These are phyloP conservation scores for Forbesichthys papilliferus DNA, from an alignment of 2,113 vertebrate genomes.

Conservation along the genomic window DNA sequence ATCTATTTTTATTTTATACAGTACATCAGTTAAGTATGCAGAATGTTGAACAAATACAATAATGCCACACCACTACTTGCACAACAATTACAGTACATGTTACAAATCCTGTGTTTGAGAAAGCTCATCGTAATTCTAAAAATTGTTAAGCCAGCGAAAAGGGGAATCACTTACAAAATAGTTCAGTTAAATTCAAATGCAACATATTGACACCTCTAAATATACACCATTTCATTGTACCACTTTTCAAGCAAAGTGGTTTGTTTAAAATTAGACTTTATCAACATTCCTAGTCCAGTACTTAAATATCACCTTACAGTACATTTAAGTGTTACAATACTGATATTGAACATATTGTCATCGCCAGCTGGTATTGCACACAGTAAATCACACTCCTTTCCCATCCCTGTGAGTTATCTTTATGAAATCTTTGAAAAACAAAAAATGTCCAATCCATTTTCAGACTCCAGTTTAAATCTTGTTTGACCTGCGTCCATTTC, in stretches of 20 bases:
- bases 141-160: conserved; percentile 46
- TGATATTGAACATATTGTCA: conserved; percentile 25
- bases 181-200: conserved; percentile 25
- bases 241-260: conserved; percentile 12
- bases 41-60: conserved; percentile 50
- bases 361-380: conserved; percentile 27
- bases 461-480: background rate
- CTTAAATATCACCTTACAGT: background rate
- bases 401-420: conserved; percentile 15
- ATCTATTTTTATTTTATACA: conserved; percentile 6
- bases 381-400: background rate
- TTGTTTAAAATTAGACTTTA: background rate
- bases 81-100: conserved; percentile 50
- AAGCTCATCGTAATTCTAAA: conserved; percentile 43
- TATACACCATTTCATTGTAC: conserved; percentile 27
- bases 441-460: background rate
- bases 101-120: conserved; percentile 41
- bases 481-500: background rate
- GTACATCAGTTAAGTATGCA: conserved; percentile 26
- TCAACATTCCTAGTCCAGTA: background rate
- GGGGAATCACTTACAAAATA: conserved; percentile 57
- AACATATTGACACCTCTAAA: conserved; percentile 22
- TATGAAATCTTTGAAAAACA: conserved; percentile 7
- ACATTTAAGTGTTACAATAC: conserved; percentile 1
- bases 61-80: conserved; percentile 64